Percentiles rank a stretch among this genome's conserved stretches.
phyloP scores from a whole-genome alignment of 1,140 invertebrate genomes.

The Notospermus geniculatus region DNA sequence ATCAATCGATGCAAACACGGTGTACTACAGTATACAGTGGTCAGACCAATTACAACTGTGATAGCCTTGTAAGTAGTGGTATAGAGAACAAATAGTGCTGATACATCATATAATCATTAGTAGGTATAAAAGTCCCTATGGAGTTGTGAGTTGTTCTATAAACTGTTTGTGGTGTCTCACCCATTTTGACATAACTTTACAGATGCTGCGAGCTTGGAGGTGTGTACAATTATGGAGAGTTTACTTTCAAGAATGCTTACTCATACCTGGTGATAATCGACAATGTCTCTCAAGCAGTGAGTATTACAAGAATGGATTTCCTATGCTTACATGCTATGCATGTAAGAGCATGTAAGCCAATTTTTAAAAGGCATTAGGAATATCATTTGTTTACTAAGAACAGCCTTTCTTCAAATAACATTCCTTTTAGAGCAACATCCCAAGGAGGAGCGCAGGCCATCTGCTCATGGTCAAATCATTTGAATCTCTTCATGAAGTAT shows the following conservation, averaged over 20 bases:
- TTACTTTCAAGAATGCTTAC: slow-evolving; percentile 76
- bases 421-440: too few species aligned
- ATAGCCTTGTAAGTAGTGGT: slow-evolving; percentile 73
- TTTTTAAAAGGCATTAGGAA: too few species aligned
- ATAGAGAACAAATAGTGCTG: too few species aligned
- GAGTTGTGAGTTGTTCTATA: neutral
- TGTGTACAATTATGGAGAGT: slow-evolving; percentile 88
- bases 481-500: neutral
- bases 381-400: too few species aligned
- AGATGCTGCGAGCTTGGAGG: slow-evolving; percentile 81
- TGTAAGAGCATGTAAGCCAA: too few species aligned
- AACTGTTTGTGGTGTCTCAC: neutral
- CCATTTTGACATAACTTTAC: slow-evolving; percentile 39
- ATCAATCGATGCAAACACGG: slow-evolving; percentile 94
- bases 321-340: too few species aligned
- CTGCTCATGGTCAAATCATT: too few species aligned
- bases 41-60: slow-evolving; percentile 82
- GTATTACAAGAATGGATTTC: slow-evolving; percentile 30
- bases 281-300: slow-evolving; percentile 90
- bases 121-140: too few species aligned
- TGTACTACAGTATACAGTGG: slow-evolving; percentile 89
- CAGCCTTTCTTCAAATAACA: too few species aligned
- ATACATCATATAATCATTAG: too few species aligned
- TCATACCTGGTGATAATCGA: slow-evolving; percentile 88
- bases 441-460: too few species aligned